Evolutionary conservation across 2,888 invertebrate genomes (phyloP).

Genomic region (Meta bourneti): DNA sequence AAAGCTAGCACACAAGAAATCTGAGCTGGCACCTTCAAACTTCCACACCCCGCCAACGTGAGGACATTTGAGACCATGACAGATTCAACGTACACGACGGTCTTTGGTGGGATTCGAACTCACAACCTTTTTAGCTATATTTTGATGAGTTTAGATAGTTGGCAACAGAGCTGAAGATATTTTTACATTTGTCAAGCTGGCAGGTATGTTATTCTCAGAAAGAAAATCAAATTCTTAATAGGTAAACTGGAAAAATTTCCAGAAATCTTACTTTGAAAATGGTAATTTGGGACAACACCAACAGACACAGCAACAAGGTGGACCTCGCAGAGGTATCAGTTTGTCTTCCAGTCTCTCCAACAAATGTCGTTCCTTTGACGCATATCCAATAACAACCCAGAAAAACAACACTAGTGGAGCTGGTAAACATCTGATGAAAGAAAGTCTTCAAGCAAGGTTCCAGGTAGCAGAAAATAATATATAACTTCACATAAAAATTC

Average conservation of each 20-base stretch:
- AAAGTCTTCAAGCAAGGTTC: background rate
- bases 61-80: no score
- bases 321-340: constrained; percentile 77
- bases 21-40: no score
- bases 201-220: background rate
- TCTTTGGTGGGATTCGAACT: no score
- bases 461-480: background rate
- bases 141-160: no score
- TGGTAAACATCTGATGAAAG: constrained; percentile 74
- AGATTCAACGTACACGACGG: no score
- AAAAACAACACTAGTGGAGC: constrained; percentile 77
- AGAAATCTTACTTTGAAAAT: constrained; percentile 76
- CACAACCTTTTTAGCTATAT: no score
- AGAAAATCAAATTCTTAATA: background rate
- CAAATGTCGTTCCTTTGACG: constrained; percentile 76
- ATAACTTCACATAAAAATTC: background rate
- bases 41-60: no score
- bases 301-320: constrained; percentile 77
- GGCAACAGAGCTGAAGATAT: no score
- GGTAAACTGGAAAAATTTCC: background rate
- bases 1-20: no score
- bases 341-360: constrained; percentile 76
- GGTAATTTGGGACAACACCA: constrained; percentile 77
- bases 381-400: constrained; percentile 77
- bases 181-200: no score